Conservation (phyloP, 1,140 invertebrate species). For the Caenorhabditis inopinata region DNA sequence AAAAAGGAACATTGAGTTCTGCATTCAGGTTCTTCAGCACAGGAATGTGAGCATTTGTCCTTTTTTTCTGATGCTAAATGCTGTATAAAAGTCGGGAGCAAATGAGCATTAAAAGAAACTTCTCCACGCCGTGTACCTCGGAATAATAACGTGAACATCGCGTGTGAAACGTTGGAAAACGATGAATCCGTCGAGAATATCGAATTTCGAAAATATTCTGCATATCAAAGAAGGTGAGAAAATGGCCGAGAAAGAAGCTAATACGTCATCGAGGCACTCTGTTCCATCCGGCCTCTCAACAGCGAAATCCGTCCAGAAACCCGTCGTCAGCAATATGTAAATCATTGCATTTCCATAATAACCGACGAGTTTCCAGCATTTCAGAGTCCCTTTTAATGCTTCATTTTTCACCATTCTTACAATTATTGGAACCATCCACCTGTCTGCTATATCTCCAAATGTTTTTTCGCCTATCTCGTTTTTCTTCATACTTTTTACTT, state of each 20-base stretch:
- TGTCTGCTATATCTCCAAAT: background rate
- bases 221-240: background rate
- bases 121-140: too few species aligned
- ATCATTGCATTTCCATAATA: too few species aligned
- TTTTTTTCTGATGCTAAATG: too few species aligned
- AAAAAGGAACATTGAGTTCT: too few species aligned
- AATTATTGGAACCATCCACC: background rate
- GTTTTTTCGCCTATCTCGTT: background rate
- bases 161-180: background rate
- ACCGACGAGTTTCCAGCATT: background rate
- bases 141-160: too few species aligned
- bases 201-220: too few species aligned
- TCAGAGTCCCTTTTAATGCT: conserved; percentile 9
- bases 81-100: too few species aligned
- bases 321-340: background rate
- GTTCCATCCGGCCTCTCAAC: background rate
- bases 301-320: background rate
- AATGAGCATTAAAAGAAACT: too few species aligned
- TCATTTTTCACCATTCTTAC: background rate
- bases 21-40: too few species aligned
- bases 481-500: background rate
- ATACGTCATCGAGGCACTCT: background rate
- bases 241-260: background rate
- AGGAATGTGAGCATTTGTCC: too few species aligned
- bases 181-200: too few species aligned